phyloP scores from a whole-genome alignment of 2,113 vertebrate genomes.

The Ammospiza caudacuta region DNA sequence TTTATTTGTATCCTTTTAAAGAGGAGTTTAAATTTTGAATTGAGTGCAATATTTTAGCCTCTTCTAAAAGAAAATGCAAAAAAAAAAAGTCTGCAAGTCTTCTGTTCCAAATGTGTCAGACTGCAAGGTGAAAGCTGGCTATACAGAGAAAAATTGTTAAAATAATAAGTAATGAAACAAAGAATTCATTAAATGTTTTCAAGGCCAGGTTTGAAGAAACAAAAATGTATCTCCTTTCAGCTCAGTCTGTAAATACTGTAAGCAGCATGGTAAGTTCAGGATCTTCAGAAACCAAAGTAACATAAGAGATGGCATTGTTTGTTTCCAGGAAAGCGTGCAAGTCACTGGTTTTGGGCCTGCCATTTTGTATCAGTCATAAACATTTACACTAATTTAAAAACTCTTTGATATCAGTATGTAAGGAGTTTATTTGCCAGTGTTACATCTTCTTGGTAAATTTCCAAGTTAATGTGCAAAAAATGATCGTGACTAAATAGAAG shows the following conservation, averaged over 20 bases:
- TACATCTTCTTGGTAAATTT: background rate
- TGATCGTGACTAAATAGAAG: background rate
- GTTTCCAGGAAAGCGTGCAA: background rate
- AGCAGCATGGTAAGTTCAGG: background rate
- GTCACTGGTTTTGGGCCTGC: background rate
- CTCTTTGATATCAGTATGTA: background rate
- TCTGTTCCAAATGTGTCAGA: background rate
- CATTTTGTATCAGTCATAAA: background rate
- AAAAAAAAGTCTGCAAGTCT: background rate
- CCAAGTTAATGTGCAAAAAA: background rate
- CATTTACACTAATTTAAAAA: background rate
- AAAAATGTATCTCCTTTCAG: background rate
- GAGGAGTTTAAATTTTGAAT: background rate
- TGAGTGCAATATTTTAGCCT: background rate
- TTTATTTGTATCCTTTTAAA: background rate
- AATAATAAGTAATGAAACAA: background rate
- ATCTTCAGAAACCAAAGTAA: background rate
- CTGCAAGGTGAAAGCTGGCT: background rate
- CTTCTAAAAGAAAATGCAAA: background rate
- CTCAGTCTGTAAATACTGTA: background rate
- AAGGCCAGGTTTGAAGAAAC: background rate
- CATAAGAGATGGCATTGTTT: background rate
- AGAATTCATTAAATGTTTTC: background rate
- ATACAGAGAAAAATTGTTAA: background rate
- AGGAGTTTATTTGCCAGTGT: background rate